Base-by-base conservation (phyloP, 2,113 vertebrate genomes). In the Pyxicephalus adspersus region DNA sequence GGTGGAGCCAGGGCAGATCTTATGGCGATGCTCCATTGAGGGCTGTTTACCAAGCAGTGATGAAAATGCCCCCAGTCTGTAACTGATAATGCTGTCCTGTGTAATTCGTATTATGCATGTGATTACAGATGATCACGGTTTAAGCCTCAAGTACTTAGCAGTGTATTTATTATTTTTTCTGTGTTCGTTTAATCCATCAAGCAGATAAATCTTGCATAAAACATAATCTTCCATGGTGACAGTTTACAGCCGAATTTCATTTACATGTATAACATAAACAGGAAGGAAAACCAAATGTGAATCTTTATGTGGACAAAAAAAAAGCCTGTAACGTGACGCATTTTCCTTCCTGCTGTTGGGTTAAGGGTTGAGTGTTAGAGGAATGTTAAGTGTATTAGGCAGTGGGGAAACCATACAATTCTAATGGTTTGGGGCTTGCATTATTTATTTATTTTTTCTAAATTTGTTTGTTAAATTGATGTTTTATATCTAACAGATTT, bases 71-170 rank as follows among this genome's bases (percentile, higher is more conserved):
- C 18, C 26, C 19, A 2, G 26, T 2, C 20, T 16, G 52, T 34
- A 74, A 38, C 13, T 20, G 71, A 60, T 60, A 38, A 60, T n/a
- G 29, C 28, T 22, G 54, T 60, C 54, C 22, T 60, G 28, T 8
- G 31, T 60, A 18, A 74, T 74, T 58, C 26, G 17, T 60, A 38
- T 29, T 29, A 60, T 38, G 29, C n/a, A 74, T 60, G 20, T 54
- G 57, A 74, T 74, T 74, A 60, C 71, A 38, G 71, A 74, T 74
- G 28, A 74, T 74, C 52, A 22, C n/a, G 22, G 28, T 60, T 74
- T 74, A 60, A 57, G 70, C 54, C 54, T 57, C 54, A 8, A 15
- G 26, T 58, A 58, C 70, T 73, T 34, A 58, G 71, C 71, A 4
- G 22, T 3, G n/a, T 52, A 22, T 23, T 57, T 74, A 22, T 73